Percentiles rank a stretch among this genome's conserved stretches.
These are phyloP conservation scores for Orthonychiurus folsomi DNA, from an alignment of 2,888 invertebrate species.

Conservation along the genomic window DNA sequence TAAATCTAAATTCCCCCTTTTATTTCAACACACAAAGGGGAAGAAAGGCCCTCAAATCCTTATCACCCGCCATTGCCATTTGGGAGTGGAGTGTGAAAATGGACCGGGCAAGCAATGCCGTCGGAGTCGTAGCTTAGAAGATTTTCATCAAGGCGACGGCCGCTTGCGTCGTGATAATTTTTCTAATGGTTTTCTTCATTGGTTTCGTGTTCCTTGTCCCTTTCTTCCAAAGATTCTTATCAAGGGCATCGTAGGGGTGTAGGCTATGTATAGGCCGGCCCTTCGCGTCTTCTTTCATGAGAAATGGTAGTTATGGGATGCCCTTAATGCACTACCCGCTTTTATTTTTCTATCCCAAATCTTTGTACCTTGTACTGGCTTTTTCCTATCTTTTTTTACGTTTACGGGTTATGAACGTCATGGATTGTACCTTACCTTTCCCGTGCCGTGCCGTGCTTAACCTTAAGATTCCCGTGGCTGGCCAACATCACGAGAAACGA, in stretches of 20 bases:
- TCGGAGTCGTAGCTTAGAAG: neutral
- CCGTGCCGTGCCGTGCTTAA: neutral
- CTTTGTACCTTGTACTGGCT: neutral
- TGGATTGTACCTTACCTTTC: neutral
- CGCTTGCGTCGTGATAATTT: neutral
- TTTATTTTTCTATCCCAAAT: too few species aligned
- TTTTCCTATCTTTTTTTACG: neutral
- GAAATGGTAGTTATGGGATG: conserved; percentile 1
- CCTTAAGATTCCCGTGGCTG: neutral
- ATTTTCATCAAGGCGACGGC: neutral
- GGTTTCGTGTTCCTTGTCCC: neutral
- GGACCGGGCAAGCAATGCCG: too few species aligned
- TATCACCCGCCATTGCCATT: too few species aligned
- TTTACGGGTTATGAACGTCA: neutral
- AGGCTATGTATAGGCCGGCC: neutral
- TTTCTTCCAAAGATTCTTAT: neutral
- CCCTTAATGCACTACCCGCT: too few species aligned
- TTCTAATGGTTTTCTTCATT: neutral
- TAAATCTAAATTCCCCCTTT: too few species aligned
- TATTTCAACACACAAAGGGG: too few species aligned
- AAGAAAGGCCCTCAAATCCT: too few species aligned
- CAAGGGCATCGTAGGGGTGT: too few species aligned
- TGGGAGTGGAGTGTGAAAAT: neutral
- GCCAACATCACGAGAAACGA: too few species aligned
- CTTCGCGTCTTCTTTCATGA: neutral